Conservation (phyloP, 2,113 vertebrate species). For the Etia nguti region DNA sequence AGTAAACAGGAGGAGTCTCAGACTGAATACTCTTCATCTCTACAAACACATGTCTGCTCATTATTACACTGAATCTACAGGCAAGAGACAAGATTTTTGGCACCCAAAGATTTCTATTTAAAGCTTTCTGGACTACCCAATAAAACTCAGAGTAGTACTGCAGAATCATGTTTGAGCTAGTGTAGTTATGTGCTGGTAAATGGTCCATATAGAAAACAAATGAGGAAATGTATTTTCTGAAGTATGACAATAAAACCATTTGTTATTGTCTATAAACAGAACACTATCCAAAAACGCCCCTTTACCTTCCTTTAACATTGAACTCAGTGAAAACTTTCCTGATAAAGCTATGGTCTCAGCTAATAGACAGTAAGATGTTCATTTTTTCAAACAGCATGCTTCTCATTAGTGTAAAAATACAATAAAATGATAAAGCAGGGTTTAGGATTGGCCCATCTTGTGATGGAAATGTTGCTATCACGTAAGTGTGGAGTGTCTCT, state of each 20-base stretch:
- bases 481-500: neutral
- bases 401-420: neutral
- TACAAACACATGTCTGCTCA: neutral
- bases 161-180: neutral
- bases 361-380: neutral
- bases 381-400: neutral
- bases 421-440: neutral
- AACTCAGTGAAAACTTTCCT: neutral
- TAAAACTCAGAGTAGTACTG: neutral
- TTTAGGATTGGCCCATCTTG: neutral
- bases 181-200: neutral
- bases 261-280: neutral
- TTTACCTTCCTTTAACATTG: neutral
- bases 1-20: neutral
- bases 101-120: neutral
- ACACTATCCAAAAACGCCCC: neutral
- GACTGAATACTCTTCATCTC: neutral
- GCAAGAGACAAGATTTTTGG: neutral
- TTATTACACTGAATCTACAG: rapidly evolving
- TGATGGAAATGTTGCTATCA: neutral
- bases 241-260: neutral
- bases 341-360: neutral
- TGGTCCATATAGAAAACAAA: neutral
- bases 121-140: neutral
- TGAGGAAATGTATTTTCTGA: neutral